Percentiles rank a stretch among this genome's conserved stretches.
phyloP scores from a whole-genome alignment of 2,797 vertebrate genomes.

The Notolepis coatsorum region DNA sequence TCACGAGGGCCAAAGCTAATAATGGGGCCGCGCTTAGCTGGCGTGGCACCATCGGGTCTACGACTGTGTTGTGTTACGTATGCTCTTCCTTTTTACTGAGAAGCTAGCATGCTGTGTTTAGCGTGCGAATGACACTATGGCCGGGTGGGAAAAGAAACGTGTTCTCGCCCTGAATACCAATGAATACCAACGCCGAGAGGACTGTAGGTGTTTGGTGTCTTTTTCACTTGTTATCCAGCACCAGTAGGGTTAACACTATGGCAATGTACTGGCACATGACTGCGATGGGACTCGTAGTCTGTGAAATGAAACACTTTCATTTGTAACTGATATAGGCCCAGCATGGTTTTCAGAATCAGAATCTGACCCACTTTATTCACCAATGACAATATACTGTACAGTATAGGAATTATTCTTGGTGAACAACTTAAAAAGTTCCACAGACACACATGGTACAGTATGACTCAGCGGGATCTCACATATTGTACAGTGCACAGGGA shows the following conservation, averaged over 20 bases:
- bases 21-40: neutral
- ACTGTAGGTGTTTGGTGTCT: neutral
- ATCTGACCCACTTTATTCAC: no score
- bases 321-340: no score
- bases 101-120: conserved; percentile 14
- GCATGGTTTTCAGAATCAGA: no score
- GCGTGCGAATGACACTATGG: neutral
- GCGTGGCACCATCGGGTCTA: conserved; percentile 29
- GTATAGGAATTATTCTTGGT: no score
- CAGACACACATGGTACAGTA: no score
- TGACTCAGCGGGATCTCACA: no score
- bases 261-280: neutral
- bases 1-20: conserved; percentile 24
- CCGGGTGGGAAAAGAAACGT: neutral
- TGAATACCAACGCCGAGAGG: neutral
- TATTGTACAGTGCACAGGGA: no score
- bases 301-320: no score
- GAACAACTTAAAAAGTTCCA: no score
- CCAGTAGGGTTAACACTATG: neutral
- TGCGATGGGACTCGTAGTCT: no score
- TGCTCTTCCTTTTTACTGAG: conserved; percentile 30
- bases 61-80: conserved; percentile 22
- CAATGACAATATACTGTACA: no score
- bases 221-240: neutral
- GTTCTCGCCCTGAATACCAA: neutral